phyloP scores from a whole-genome alignment of 1,140 invertebrate species.

The Choristoneura fumiferana region DNA sequence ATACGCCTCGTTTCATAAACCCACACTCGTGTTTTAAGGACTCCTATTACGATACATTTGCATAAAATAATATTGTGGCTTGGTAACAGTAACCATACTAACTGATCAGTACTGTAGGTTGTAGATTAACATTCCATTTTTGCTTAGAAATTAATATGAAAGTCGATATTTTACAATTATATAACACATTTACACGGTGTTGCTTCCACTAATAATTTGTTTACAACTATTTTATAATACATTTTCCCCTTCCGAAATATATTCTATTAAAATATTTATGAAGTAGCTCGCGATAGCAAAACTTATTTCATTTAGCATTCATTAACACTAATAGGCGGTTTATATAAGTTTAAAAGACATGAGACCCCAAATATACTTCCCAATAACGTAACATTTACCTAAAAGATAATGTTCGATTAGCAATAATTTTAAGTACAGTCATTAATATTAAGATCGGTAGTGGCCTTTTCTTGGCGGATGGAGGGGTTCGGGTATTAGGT shows the following conservation, averaged over 20 bases:
- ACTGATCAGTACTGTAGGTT: conserved; percentile 46
- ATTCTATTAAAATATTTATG: background rate
- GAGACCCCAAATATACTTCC: background rate
- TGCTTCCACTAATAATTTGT: conserved; percentile 3
- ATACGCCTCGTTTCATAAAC: too few species aligned
- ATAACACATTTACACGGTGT: background rate
- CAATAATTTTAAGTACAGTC: conserved; percentile 24
- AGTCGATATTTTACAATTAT: background rate
- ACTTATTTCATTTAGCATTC: background rate
- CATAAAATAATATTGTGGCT: too few species aligned
- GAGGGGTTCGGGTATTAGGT: background rate
- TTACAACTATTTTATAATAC: background rate
- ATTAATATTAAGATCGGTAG: conserved; percentile 23
- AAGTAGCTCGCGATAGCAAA: background rate
- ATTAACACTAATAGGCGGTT: background rate
- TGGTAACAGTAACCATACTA: conserved; percentile 32
- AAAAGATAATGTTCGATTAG: conserved; percentile 20
- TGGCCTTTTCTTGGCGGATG: conserved; percentile 18
- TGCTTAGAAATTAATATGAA: conserved; percentile 8
- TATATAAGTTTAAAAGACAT: background rate
- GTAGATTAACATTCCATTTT: conserved; percentile 62
- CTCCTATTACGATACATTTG: too few species aligned
- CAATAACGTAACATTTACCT: background rate
- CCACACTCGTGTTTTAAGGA: too few species aligned
- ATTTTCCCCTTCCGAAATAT: background rate